Evolutionary conservation across 2,797 vertebrate genomes (phyloP).

Genomic region (Kryptopterus vitreolus): DNA sequence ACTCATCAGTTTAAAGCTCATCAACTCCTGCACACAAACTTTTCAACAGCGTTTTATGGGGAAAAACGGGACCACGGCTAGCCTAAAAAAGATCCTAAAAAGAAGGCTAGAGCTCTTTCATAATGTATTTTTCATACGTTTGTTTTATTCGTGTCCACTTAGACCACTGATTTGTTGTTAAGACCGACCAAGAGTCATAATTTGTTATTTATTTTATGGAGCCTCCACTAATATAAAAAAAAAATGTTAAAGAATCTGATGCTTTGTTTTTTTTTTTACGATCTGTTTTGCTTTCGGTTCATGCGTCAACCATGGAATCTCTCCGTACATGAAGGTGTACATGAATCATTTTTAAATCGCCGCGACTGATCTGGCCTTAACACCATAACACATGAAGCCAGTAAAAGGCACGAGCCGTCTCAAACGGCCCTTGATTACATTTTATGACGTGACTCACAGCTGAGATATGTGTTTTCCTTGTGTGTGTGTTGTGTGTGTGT

Average conservation of each 20-base stretch:
- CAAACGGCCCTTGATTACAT: conserved; percentile 66
- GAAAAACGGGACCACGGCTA: too few relatives aligned
- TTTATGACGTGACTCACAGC: conserved; percentile 68
- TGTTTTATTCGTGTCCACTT: too few relatives aligned
- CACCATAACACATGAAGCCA: conserved; percentile 18
- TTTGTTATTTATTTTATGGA: too few relatives aligned
- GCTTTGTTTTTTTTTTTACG: background rate
- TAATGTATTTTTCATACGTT: too few relatives aligned
- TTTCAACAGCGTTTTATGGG: too few relatives aligned
- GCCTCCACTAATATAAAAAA: too few relatives aligned
- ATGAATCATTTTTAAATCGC: background rate
- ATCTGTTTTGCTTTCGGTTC: conserved; percentile 1
- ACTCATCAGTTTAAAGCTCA: too few relatives aligned
- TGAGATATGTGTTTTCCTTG: conserved; percentile 67
- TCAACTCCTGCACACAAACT: too few relatives aligned
- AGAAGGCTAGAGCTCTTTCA: too few relatives aligned
- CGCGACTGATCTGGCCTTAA: background rate
- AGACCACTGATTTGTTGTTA: too few relatives aligned
- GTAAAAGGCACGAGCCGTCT: conserved; percentile 64
- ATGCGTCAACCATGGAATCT: background rate
- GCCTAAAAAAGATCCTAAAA: too few relatives aligned
- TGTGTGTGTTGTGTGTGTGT: conserved; percentile 38
- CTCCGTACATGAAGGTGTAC: background rate
- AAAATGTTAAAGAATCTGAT: background rate
- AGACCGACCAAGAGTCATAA: too few relatives aligned